Conservation (phyloP, 1,140 invertebrate species). For the Pseudomyrmex sp. region DNA sequence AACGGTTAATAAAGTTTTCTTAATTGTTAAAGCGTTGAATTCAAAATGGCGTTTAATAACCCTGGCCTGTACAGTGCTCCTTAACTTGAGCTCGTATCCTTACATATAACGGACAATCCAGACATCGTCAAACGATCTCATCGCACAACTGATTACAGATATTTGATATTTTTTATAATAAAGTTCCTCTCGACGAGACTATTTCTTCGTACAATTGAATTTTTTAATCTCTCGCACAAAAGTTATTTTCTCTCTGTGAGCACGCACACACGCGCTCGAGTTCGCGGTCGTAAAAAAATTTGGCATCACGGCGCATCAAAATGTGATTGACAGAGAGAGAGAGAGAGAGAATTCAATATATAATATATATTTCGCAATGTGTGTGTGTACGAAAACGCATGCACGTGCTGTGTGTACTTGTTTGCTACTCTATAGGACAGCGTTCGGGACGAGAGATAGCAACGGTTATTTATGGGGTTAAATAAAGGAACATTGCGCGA, state of each 20-base stretch:
- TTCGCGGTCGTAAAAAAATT: constrained; percentile 62
- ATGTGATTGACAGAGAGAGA: constrained; percentile 56
- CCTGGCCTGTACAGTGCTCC: too few relatives aligned
- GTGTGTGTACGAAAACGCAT: neutral
- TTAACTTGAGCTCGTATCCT: too few relatives aligned
- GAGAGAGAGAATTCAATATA: constrained; percentile 66
- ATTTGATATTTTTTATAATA: constrained; percentile 17
- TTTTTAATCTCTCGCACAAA: constrained; percentile 41
- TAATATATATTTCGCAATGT: constrained; percentile 72
- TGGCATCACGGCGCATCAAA: constrained; percentile 47
- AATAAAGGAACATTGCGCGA: constrained; percentile 83
- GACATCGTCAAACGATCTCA: too few relatives aligned
- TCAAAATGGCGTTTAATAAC: too few relatives aligned
- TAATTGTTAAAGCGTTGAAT: too few relatives aligned
- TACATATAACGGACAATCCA: neutral
- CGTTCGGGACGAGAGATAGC: constrained; percentile 81
- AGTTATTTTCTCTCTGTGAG: constrained; percentile 60
- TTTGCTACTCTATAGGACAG: constrained; percentile 64
- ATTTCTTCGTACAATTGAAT: neutral
- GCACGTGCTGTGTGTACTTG: neutral
- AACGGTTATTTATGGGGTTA: constrained; percentile 83
- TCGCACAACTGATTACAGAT: neutral
- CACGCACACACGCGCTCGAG: constrained; percentile 19
- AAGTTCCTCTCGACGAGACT: neutral
- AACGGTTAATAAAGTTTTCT: too few relatives aligned